These are phyloP conservation scores for Stratiolaelaps scimitus DNA, from an alignment of 1,140 invertebrate species.

Conservation along the genomic window DNA sequence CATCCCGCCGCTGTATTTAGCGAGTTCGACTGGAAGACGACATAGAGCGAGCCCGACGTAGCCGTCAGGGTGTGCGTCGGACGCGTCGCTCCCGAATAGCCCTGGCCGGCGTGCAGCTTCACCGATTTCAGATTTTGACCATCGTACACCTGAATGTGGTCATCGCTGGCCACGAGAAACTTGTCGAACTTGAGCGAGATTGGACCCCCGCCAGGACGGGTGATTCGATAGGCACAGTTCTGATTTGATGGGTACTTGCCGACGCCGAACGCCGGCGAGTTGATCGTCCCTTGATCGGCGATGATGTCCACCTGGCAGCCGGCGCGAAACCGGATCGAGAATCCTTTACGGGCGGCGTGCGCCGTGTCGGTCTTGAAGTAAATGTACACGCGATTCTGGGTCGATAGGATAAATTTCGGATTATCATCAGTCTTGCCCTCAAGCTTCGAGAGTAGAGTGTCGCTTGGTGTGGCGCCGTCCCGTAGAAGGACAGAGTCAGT, in stretches of 20 bases:
- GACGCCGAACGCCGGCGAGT: conserved; percentile 70
- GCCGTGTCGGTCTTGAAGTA: conserved; percentile 74
- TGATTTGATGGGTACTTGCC: conserved; percentile 78
- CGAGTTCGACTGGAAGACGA: conserved; percentile 75
- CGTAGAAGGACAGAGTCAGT: conserved; percentile 75
- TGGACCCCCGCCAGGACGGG: conserved; percentile 61
- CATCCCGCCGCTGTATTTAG: conserved; percentile 67
- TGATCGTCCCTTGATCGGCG: conserved; percentile 64
- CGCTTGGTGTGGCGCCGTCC: conserved; percentile 73
- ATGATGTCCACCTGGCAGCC: conserved; percentile 52
- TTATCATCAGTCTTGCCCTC: conserved; percentile 64
- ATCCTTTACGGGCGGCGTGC: conserved; percentile 74
- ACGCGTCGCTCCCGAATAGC: conserved; percentile 62
- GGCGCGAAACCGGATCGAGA: conserved; percentile 73
- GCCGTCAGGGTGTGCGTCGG: conserved; percentile 80
- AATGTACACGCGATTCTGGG: conserved; percentile 70
- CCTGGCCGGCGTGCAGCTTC: conserved; percentile 69
- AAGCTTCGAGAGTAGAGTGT: conserved; percentile 62
- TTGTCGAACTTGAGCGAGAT: conserved; percentile 72
- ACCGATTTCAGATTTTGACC: conserved; percentile 63
- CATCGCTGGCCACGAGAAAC: conserved; percentile 70
- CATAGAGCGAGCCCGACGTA: conserved; percentile 75
- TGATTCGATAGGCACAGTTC: conserved; percentile 74
- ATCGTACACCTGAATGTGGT: conserved; percentile 78
- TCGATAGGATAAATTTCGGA: conserved; percentile 68